Evolutionary conservation across 2,888 invertebrate genomes (phyloP).

Genomic region (Noctua janthe): DNA sequence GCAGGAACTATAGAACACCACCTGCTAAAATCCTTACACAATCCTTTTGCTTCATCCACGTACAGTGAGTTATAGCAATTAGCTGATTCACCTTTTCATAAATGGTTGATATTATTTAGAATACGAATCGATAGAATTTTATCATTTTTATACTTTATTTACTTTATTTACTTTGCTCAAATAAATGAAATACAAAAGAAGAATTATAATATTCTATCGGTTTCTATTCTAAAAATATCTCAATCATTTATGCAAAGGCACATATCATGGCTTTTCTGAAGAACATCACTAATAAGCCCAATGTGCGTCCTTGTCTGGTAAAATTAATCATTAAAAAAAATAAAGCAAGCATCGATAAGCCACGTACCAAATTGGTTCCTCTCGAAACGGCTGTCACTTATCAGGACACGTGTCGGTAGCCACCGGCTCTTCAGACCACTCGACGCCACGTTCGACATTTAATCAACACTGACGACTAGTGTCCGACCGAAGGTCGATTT

Average conservation of each 20-base stretch:
- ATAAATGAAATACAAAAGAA: no score
- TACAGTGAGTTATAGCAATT: no score
- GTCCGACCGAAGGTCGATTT: not conserved
- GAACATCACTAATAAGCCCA: not conserved
- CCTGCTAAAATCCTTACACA: not conserved
- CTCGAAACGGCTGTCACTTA: slow-evolving; percentile 23
- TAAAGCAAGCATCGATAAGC: no score
- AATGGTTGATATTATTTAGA: no score
- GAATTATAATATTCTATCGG: no score
- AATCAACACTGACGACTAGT: slow-evolving; percentile 25
- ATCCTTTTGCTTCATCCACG: not conserved
- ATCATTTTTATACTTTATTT: no score
- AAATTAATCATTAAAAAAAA: slow-evolving; percentile 24
- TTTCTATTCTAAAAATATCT: no score
- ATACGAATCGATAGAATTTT: no score
- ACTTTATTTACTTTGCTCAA: no score
- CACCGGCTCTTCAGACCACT: slow-evolving; percentile 15
- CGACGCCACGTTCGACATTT: slow-evolving; percentile 37
- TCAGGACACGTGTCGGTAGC: slow-evolving; percentile 19
- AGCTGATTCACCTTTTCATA: no score
- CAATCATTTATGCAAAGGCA: no score
- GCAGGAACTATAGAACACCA: not conserved
- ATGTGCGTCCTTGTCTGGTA: not conserved
- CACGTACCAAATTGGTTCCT: slow-evolving; percentile 13
- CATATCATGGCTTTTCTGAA: not conserved